Conservation (phyloP, 2,113 vertebrate genomes). For the Tachycineta bicolor region DNA sequence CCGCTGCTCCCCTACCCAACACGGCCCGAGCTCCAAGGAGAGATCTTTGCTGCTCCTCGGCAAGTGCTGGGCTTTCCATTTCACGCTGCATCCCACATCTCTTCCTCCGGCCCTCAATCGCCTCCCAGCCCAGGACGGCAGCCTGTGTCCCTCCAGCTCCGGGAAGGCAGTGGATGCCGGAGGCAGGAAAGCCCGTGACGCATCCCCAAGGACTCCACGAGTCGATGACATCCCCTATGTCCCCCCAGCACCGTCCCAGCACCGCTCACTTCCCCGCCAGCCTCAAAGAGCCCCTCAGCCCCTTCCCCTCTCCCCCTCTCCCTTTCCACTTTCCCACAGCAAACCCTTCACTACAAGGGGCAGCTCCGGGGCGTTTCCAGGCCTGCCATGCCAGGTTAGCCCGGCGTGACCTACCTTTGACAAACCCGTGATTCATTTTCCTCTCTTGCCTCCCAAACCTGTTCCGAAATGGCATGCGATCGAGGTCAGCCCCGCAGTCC, state of each 20-base stretch:
- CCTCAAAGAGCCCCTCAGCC: not conserved
- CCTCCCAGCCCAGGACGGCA: not conserved
- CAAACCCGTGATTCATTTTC: slow-evolving; percentile 50
- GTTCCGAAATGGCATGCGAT: slow-evolving; percentile 20
- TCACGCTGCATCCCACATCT: not conserved
- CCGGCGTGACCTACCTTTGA: slow-evolving; percentile 59
- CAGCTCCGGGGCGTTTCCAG: not conserved
- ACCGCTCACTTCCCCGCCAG: not conserved
- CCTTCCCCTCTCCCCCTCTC: not conserved
- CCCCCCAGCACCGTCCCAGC: not conserved
- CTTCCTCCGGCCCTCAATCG: not conserved
- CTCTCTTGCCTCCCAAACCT: slow-evolving; percentile 44
- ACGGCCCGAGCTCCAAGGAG: not conserved
- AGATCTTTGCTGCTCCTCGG: not conserved
- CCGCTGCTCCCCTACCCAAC: not conserved
- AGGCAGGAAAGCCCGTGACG: not conserved
- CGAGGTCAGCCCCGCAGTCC: slow-evolving; percentile 55
- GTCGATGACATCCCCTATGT: rapidly evolving
- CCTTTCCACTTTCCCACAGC: not conserved
- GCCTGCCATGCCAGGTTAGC: slow-evolving; percentile 20
- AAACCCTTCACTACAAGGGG: slow-evolving; percentile 23
- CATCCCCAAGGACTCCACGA: rapidly evolving
- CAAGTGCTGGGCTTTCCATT: not conserved
- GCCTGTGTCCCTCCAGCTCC: not conserved
- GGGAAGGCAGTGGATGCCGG: not conserved